phyloP scores from a whole-genome alignment of 2,113 vertebrate species.

The Hippopotamus amphibius region DNA sequence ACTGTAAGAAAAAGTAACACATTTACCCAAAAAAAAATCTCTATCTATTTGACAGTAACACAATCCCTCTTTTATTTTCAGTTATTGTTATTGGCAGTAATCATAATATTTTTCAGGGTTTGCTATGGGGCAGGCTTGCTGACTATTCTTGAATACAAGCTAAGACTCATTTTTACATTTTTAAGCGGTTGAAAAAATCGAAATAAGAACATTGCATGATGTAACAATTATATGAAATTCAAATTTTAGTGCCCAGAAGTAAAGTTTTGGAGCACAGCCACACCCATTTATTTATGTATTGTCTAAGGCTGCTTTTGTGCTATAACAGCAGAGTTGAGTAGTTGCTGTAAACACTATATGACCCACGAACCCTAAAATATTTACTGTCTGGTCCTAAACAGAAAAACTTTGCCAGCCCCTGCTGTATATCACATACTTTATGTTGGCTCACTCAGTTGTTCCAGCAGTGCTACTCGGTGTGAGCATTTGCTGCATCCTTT shows the following conservation, averaged over 20 bases:
- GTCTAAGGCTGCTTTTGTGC: not conserved
- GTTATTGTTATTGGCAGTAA: not conserved
- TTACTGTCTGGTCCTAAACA: not conserved
- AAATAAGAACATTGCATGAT: not conserved
- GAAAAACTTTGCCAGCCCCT: not conserved
- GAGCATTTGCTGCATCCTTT: not conserved
- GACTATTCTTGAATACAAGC: not conserved
- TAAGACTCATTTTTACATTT: not conserved
- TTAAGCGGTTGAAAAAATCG: not conserved
- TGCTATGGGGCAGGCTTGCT: not conserved
- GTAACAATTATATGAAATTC: not conserved
- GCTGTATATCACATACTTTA: not conserved
- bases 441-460: not conserved
- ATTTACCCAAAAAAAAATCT: not conserved
- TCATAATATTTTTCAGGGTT: not conserved
- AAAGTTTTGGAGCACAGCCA: not conserved
- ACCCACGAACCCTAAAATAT: not conserved
- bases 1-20: not conserved
- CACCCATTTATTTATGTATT: not conserved
- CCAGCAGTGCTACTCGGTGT: rapidly evolving
- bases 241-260: not conserved
- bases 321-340: not conserved
- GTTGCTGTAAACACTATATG: not conserved
- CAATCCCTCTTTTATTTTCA: not conserved
- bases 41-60: not conserved